Evolutionary conservation across 2,888 invertebrate genomes (phyloP), one percentile per base, ranked within the genome.

Genomic region (Nectonema munidae): DNA sequence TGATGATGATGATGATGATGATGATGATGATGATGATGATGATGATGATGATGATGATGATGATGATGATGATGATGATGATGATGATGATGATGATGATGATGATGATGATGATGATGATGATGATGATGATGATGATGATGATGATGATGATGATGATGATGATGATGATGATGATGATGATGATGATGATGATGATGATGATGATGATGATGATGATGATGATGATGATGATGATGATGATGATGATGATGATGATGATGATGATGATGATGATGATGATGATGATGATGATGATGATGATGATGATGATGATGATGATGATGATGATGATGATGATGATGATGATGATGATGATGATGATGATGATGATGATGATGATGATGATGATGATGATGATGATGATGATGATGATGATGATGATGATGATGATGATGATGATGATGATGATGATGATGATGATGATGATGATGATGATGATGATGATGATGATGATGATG

Each of bases 1-100:
- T 25, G 25, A 25, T 25, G 25, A 25, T 25, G 25, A 25, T 25
- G 25, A 25, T 25, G 25, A 25, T 25, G 25, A 25, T 25, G 25
- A 25, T 25, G 25, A 25, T 25, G 25, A 25, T 25, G 25, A 25
- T 25, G 25, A 25, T 25, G 25, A 25, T 25, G 25, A 25, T 25
- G 25, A 25, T 25, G 25, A 25, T 25, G 25, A 25, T 25, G 25
- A 25, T 25, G 25, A 25, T 25, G 25, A 25, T 25, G 25, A 25
- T 25, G 25, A 25, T 25, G 25, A 25, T 25, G n/a, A 25, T 25
- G 25, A 25, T 25, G n/a, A 25, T 25, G 25, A 25, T 25, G n/a
- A 25, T 25, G 25, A 25, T 25, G n/a, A 25, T 25, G n/a, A 11
- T 25, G n/a, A 25, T 11, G 25, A 25, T n/a, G 25, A 25, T 11